Percentiles rank a stretch among this genome's conserved stretches.
Conservation (phyloP, 2,888 invertebrate species). For the Parapristionchus giblindavisi region DNA sequence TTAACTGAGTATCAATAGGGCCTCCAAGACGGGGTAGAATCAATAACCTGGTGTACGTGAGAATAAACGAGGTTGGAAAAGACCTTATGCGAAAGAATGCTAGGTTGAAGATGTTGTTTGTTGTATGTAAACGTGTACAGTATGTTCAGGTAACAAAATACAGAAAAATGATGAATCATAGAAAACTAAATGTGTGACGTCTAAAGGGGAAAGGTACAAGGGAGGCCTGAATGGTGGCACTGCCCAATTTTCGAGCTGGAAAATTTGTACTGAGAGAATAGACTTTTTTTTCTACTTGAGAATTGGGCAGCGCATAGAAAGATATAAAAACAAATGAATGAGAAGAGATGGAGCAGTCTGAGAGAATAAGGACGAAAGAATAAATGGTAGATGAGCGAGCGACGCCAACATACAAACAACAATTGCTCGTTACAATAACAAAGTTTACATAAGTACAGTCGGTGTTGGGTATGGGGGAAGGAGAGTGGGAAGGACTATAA, state of each 20-base stretch:
- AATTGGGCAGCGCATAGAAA: too few relatives aligned
- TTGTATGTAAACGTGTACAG: too few relatives aligned
- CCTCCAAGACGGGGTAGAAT: slow-evolving; percentile 21
- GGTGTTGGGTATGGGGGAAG: neutral
- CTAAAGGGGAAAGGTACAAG: too few relatives aligned
- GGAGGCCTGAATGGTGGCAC: too few relatives aligned
- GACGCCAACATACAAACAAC: neutral
- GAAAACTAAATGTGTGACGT: too few relatives aligned
- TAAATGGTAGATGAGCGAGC: neutral
- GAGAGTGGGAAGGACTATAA: neutral
- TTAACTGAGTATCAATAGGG: slow-evolving; percentile 27
- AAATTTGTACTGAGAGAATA: too few relatives aligned
- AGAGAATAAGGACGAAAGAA: neutral
- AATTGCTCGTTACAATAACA: slow-evolving; percentile 29
- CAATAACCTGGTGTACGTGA: slow-evolving; percentile 5
- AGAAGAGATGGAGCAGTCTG: slow-evolving; percentile 9
- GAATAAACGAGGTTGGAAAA: neutral
- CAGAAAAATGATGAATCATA: too few relatives aligned
- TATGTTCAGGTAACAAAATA: too few relatives aligned
- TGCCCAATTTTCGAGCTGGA: too few relatives aligned
- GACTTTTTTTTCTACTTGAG: too few relatives aligned
- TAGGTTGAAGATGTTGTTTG: neutral
- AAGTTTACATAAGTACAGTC: slow-evolving; percentile 38
- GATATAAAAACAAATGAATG: slow-evolving; percentile 15
- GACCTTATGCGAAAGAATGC: slow-evolving; percentile 13